Evolutionary conservation across 2,888 invertebrate genomes (phyloP).

Genomic region (Drosophila prolongata): DNA sequence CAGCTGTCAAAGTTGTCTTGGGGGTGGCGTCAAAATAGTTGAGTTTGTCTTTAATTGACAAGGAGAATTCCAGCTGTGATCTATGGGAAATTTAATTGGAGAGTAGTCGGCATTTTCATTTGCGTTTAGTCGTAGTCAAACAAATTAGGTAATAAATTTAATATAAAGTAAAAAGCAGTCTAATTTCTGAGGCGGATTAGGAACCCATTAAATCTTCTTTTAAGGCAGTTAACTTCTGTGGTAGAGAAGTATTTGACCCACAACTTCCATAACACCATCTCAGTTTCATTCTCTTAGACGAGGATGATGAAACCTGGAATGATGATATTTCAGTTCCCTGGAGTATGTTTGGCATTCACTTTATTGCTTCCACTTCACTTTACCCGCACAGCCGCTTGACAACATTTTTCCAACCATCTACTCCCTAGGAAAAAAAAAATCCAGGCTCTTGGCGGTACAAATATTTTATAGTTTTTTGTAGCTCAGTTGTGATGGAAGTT

Average conservation of each 20-base stretch:
- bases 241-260: slow-evolving; percentile 15
- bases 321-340: slow-evolving; percentile 35
- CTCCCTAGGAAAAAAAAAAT: slow-evolving; percentile 14
- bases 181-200: not conserved
- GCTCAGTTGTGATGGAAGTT: slow-evolving; percentile 67
- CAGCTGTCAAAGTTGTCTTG: slow-evolving; percentile 13
- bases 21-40: slow-evolving; percentile 7
- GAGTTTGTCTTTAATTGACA: slow-evolving; percentile 2
- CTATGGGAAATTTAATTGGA: too few relatives aligned
- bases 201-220: slow-evolving; percentile 21
- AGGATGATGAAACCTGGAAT: slow-evolving; percentile 25
- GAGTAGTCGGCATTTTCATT: too few relatives aligned
- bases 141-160: too few relatives aligned
- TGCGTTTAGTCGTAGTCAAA: too few relatives aligned
- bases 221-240: not conserved
- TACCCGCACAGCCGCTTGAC: slow-evolving; percentile 39
- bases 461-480: slow-evolving; percentile 54
- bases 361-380: slow-evolving; percentile 60
- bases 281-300: slow-evolving; percentile 4
- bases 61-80: not conserved
- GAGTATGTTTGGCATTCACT: slow-evolving; percentile 58
- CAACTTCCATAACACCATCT: slow-evolving; percentile 16
- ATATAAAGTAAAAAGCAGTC: too few relatives aligned
- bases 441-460: slow-evolving; percentile 43
- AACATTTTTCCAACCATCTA: slow-evolving; percentile 34